Base-by-base conservation (phyloP, 2,888 invertebrate genomes). In the Bruchidius siliquastri region DNA sequence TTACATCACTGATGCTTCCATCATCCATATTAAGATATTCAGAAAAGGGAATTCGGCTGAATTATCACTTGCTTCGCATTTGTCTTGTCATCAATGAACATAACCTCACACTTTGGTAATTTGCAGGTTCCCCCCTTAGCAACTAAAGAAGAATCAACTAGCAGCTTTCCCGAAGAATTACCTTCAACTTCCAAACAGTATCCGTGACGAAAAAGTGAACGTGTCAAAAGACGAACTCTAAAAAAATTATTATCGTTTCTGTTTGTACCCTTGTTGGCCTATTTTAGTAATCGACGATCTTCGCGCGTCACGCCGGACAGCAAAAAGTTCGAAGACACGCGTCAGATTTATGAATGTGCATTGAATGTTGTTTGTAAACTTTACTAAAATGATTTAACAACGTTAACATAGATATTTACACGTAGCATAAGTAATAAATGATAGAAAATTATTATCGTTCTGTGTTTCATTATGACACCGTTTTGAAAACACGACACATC, bases 151-250 rank as follows among this genome's bases (percentile, higher is more conserved):
- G 85, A 85, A 74, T 86, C 86, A 69, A 83, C 86, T 21, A 83
- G 83, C 71, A 85, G 85, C 80, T 86, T 87, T 78, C 84, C 85
- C 74, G 86, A 86, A 76, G 87, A 86, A 73, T 79, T 86, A 73
- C 87, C 87, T 71, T 86, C 86, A 22, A 87, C 87, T 74, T 87
- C 87, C 3, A 87, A 86, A 81, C 86, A 87, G 79, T 86, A 81
- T 77, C 81, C 83, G 73, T 85, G 76, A 76, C 71, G 75, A 74
- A 76, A 74, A 74, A 74, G 67, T 74, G 69, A 30, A 67, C 26
- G 26, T 70, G 67, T 49, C 74, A 72, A 69, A 21, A 71, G 74
- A 77, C 69, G 74, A 69, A 77, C 77, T 75, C 68, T 49, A 74
- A 74, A 76, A 75, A 73, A 77, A 72, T 70, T 74, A n/a, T n/a